These are phyloP conservation scores for Simalia tracyae DNA, from an alignment of 2,797 vertebrate species.

Conservation along the genomic window DNA sequence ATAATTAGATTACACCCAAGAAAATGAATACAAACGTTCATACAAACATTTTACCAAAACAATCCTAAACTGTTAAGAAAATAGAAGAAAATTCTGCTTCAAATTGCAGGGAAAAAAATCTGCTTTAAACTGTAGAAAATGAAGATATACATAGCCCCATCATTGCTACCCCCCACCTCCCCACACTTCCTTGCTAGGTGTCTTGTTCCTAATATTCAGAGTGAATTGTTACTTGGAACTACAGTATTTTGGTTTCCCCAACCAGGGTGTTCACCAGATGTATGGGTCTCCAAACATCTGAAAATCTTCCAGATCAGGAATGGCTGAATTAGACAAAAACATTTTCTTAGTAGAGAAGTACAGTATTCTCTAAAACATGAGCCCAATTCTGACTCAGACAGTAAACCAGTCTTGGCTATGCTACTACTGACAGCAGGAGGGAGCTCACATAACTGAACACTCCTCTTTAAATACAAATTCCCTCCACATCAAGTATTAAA, in stretches of 20 bases:
- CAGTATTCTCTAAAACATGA: neutral
- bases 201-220: neutral
- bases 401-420: neutral
- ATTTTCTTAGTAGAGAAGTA: neutral
- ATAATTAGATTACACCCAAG: too few species aligned
- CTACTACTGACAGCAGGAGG: neutral
- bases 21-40: neutral
- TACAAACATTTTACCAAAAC: neutral
- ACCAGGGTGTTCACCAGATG: neutral
- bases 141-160: neutral
- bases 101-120: neutral
- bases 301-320: neutral
- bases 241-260: neutral
- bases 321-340: neutral
- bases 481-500: neutral
- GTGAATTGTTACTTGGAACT: neutral
- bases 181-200: neutral
- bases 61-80: neutral
- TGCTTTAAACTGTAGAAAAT: neutral
- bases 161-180: neutral
- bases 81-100: neutral
- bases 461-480: neutral
- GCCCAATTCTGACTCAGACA: neutral
- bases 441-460: neutral
- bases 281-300: neutral